Evolutionary conservation across 2,888 invertebrate genomes (phyloP).

Genomic region (Chrysina gloriosa): DNA sequence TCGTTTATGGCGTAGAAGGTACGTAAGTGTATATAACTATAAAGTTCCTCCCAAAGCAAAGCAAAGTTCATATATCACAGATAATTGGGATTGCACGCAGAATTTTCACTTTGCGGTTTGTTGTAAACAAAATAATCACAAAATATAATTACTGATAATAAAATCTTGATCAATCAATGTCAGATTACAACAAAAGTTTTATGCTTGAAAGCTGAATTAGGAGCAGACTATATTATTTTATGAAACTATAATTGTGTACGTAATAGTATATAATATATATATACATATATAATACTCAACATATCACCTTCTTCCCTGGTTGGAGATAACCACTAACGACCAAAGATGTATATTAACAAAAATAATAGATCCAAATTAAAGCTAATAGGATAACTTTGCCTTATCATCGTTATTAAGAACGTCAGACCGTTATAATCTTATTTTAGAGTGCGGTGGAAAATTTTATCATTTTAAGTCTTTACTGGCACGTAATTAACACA

Average conservation of each 20-base stretch:
- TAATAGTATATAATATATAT: too few species aligned
- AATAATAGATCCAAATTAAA: neutral
- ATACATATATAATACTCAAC: too few species aligned
- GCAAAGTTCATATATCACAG: too few species aligned
- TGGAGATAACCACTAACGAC: neutral
- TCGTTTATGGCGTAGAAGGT: too few species aligned
- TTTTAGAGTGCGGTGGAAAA: conserved; percentile 10
- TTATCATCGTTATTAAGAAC: neutral
- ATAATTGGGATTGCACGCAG: too few species aligned
- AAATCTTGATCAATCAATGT: neutral
- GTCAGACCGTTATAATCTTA: conserved; percentile 5
- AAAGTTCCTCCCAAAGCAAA: too few species aligned
- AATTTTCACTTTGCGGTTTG: neutral
- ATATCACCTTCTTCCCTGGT: neutral
- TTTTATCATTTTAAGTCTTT: conserved; percentile 1
- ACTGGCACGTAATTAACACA: conserved; percentile 14
- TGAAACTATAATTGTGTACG: too few species aligned
- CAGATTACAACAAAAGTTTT: too few species aligned
- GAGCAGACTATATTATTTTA: too few species aligned
- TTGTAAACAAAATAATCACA: neutral
- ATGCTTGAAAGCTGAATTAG: too few species aligned
- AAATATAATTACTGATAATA: conserved; percentile 8
- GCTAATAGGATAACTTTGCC: neutral
- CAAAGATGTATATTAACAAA: neutral
- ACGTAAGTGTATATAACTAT: too few species aligned